These are phyloP conservation scores for Vannuccia rotundouncinata DNA, from an alignment of 2,888 invertebrate species.

Conservation along the genomic window DNA sequence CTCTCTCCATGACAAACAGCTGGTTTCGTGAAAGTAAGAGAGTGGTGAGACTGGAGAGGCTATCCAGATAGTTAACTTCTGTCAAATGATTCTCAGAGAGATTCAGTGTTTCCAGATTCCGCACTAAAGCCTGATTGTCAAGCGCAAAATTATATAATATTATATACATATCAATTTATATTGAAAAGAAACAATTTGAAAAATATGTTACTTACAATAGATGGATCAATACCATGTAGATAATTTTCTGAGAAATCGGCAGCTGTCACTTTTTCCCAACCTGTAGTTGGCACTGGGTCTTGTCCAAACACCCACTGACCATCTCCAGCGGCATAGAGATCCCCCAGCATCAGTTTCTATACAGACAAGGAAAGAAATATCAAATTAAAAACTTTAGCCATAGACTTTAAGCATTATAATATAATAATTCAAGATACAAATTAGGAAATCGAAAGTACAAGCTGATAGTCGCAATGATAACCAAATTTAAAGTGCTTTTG, in stretches of 20 bases:
- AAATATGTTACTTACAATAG: neutral
- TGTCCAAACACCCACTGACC: conserved; percentile 33
- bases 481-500: too few relatives aligned
- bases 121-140: neutral
- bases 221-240: conserved; percentile 29
- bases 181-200: too few relatives aligned
- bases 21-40: neutral
- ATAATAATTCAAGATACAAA: too few relatives aligned
- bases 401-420: too few relatives aligned
- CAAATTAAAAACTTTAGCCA: too few relatives aligned
- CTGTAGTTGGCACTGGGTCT: conserved; percentile 32
- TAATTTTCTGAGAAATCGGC: conserved; percentile 28
- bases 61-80: neutral
- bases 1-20: neutral
- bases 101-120: conserved; percentile 77
- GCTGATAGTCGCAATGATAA: too few relatives aligned
- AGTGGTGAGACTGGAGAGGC: neutral
- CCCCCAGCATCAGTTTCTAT: conserved; percentile 28
- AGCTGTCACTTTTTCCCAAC: conserved; percentile 25
- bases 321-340: conserved; percentile 7
- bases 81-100: conserved; percentile 74
- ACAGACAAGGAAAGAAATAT: too few relatives aligned
- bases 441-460: too few relatives aligned
- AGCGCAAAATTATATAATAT: too few relatives aligned
- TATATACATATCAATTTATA: too few relatives aligned